Conservation (phyloP, 2,113 vertebrate genomes). For the Piprites chloris region DNA sequence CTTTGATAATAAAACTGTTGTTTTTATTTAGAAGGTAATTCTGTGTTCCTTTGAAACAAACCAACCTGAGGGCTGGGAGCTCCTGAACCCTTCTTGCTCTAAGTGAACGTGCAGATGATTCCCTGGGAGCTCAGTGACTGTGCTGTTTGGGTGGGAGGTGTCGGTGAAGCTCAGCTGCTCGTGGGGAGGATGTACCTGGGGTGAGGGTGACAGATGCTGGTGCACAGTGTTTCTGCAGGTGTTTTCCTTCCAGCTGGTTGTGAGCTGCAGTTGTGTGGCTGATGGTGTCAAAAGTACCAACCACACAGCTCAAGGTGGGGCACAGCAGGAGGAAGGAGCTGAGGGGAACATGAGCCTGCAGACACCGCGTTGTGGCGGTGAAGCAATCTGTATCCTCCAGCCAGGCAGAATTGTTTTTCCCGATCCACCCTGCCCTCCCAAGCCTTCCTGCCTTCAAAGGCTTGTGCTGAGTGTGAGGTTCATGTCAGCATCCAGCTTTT, state of each 20-base stretch:
- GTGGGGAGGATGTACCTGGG: not conserved
- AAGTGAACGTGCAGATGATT: not conserved
- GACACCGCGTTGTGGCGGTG: accelerated
- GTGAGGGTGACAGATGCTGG: accelerated
- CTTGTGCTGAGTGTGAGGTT: not conserved
- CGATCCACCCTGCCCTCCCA: not conserved
- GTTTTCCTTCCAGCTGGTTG: not conserved
- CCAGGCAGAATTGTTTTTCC: not conserved
- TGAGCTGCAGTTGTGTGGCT: not conserved
- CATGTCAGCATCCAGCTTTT: not conserved
- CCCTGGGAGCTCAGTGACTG: not conserved
- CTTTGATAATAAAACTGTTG: not conserved
- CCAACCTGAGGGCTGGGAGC: not conserved
- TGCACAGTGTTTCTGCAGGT: not conserved
- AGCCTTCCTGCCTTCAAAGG: constrained; percentile 15
- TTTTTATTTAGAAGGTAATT: not conserved
- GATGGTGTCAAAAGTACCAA: not conserved
- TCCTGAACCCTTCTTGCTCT: not conserved
- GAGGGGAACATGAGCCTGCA: not conserved
- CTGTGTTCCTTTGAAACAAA: constrained; percentile 17
- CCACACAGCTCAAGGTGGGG: not conserved
- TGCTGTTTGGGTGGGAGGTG: not conserved
- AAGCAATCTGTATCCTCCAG: not conserved
- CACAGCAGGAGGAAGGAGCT: not conserved
- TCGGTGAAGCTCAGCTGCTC: not conserved